Evolutionary conservation across 2,113 vertebrate genomes (phyloP).

Genomic region (Seriola dumerili): DNA sequence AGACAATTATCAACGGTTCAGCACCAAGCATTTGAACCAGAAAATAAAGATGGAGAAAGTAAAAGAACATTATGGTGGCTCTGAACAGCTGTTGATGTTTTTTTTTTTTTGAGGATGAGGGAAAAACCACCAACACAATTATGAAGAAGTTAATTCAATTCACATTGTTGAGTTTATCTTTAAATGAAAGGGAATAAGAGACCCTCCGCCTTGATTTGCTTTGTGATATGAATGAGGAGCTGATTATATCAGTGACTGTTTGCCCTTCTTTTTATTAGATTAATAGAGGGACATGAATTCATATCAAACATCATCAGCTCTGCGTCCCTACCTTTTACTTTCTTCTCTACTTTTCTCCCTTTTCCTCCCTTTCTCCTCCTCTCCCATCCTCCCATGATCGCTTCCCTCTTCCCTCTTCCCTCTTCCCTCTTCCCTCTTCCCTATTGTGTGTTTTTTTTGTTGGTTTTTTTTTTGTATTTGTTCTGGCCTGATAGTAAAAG

Average conservation of each 20-base stretch:
- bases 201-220: conserved; percentile 8
- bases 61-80: neutral
- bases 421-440: neutral
- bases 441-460: neutral
- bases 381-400: neutral
- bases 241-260: conserved; percentile 27
- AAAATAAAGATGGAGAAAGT: neutral
- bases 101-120: neutral
- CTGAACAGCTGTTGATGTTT: conserved; percentile 9
- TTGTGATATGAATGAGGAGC: conserved; percentile 21
- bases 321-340: neutral
- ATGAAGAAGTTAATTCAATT: conserved; percentile 31
- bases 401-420: neutral
- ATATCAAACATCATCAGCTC: neutral
- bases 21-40: neutral
- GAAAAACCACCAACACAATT: conserved; percentile 4
- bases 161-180: conserved; percentile 12
- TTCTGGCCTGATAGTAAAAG: conserved; percentile 10
- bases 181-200: conserved; percentile 5
- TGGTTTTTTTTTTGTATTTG: neutral
- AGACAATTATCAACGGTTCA: neutral
- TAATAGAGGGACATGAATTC: neutral
- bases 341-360: neutral
- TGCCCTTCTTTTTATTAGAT: conserved; percentile 6
- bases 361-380: neutral